A percentile compares a stretch with the other conserved stretches of the same genome.
Conservation (phyloP, 2,113 vertebrate genomes). For the Falcunculus frontatus region DNA sequence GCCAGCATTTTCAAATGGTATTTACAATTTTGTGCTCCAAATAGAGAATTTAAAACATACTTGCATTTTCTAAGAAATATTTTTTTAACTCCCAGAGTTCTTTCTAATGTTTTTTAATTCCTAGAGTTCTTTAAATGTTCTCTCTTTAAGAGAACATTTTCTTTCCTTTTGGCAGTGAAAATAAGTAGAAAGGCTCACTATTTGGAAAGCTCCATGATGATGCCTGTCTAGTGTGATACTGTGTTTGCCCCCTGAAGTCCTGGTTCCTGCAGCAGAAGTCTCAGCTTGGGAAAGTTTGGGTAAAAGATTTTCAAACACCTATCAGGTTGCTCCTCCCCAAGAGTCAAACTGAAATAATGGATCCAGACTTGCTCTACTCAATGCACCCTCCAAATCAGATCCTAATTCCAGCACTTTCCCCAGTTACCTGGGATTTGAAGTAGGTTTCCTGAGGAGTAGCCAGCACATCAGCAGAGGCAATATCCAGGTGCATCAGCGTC, state of each 20-base stretch:
- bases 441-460: constrained; percentile 97
- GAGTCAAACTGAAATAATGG: background rate
- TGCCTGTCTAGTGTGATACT: background rate
- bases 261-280: background rate
- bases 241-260: background rate
- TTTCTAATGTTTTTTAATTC: background rate
- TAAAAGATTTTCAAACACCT: background rate
- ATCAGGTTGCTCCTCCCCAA: background rate
- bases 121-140: background rate
- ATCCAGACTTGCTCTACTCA: background rate
- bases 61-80: background rate
- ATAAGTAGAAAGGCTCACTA: background rate
- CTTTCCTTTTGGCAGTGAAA: background rate
- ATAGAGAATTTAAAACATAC: background rate
- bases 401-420: background rate
- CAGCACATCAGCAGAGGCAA: constrained; percentile 90
- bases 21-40: background rate
- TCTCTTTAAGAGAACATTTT: background rate
- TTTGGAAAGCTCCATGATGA: background rate
- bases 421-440: constrained; percentile 94
- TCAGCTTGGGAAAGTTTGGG: background rate
- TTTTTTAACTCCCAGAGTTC: background rate
- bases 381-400: background rate
- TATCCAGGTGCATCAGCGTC: constrained; percentile 95
- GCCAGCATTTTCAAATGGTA: background rate